A percentile compares a stretch with the other conserved stretches of the same genome.
Evolutionary conservation across 2,888 invertebrate species (phyloP).

Genomic region (Carterocephalus palaemon): DNA sequence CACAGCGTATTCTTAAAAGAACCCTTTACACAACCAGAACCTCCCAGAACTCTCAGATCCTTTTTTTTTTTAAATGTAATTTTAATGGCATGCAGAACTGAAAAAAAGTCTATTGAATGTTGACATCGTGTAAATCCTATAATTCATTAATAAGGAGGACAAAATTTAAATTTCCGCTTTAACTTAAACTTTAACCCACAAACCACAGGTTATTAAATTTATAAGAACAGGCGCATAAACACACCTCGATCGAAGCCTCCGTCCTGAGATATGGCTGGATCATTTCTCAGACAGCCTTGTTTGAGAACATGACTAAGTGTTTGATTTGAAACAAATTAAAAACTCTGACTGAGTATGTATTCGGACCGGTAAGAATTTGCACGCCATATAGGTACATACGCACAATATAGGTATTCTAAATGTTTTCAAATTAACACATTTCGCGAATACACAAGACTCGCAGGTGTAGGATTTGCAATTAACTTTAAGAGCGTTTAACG

Average conservation of each 20-base stretch:
- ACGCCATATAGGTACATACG: conserved; percentile 57
- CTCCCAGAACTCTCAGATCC: too few relatives aligned
- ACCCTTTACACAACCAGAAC: too few relatives aligned
- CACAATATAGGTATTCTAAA: conserved; percentile 48
- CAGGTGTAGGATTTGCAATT: conserved; percentile 59
- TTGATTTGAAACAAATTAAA: conserved; percentile 31
- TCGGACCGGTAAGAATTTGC: conserved; percentile 47
- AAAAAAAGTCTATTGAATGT: too few relatives aligned
- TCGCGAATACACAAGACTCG: conserved; percentile 54
- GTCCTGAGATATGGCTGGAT: conserved; percentile 21
- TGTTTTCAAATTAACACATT: conserved; percentile 68
- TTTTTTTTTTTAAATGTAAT: too few relatives aligned
- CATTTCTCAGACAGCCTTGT: conserved; percentile 28
- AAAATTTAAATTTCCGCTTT: too few relatives aligned
- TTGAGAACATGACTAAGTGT: conserved; percentile 28
- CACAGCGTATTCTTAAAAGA: too few relatives aligned
- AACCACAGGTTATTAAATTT: conserved; percentile 9
- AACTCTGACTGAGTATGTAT: conserved; percentile 34
- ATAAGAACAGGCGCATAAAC: conserved; percentile 18
- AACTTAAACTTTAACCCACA: conserved; percentile 9
- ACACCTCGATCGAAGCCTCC: too few relatives aligned
- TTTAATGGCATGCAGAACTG: too few relatives aligned
- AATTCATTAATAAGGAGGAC: too few relatives aligned
- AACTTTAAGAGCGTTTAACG: conserved; percentile 52
- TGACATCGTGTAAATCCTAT: too few relatives aligned